Percentiles rank a stretch among this genome's conserved stretches.
phyloP scores from a whole-genome alignment of 2,113 vertebrate genomes.

The Xenotilapia flavipinnis region DNA sequence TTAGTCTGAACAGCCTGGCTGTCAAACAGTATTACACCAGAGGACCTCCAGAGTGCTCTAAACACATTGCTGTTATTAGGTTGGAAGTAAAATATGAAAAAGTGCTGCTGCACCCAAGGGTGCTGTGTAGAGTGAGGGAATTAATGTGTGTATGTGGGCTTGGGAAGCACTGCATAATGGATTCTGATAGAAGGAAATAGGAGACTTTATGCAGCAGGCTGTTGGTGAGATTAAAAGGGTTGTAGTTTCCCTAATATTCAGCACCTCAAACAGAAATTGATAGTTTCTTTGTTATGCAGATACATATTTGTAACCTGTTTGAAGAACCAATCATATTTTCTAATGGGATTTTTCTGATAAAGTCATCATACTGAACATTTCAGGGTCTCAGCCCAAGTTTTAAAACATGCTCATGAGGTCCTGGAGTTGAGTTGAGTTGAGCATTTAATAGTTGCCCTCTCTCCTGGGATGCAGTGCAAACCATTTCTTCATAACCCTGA shows the following conservation, averaged over 20 bases:
- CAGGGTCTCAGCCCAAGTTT: neutral
- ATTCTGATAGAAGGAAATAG: neutral
- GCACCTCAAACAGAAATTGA: neutral
- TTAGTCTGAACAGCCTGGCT: slow-evolving; percentile 23
- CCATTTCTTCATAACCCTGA: neutral
- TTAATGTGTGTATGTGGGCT: neutral
- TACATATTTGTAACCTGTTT: neutral
- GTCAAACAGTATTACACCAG: slow-evolving; percentile 25
- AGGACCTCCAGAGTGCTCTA: slow-evolving; percentile 20
- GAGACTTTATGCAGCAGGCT: neutral
- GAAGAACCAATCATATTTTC: neutral
- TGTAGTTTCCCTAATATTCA: neutral
- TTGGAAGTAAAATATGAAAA: slow-evolving; percentile 6
- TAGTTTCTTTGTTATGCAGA: neutral
- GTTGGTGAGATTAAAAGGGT: neutral
- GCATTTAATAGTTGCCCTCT: neutral
- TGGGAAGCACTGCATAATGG: slow-evolving; percentile 6
- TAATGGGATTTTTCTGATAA: neutral
- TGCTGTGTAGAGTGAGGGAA: neutral
- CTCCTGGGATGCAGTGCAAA: neutral
- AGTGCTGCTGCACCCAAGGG: neutral
- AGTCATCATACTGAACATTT: neutral
- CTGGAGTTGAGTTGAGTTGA: neutral
- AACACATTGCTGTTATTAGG: slow-evolving; percentile 30
- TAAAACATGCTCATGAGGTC: neutral